Conservation (phyloP, 2,113 vertebrate species). For the Lasiurus borealis region DNA sequence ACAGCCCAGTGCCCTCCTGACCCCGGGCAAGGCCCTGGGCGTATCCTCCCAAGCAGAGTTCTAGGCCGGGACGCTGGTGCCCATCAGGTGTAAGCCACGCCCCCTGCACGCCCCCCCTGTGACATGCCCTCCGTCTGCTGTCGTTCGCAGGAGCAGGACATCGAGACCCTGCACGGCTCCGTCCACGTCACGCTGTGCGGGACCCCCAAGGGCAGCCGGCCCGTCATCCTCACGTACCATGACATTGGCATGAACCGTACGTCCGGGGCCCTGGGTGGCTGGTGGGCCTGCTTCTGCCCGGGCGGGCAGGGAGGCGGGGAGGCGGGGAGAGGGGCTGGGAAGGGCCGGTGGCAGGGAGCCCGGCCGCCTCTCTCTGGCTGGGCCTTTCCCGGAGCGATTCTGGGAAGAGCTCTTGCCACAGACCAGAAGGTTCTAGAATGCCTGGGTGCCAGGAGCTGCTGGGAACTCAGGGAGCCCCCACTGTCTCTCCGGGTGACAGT, state of each 20-base stretch:
- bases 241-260: constrained; percentile 98
- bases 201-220: constrained; percentile 93
- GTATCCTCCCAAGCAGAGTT: background rate
- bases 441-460: background rate
- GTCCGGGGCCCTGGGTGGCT: constrained; percentile 53
- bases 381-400: background rate
- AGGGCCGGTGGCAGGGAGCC: too few species aligned
- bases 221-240: constrained; percentile 96
- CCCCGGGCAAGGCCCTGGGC: background rate
- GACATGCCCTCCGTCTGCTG: background rate
- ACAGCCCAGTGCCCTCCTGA: background rate
- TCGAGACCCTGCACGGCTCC: constrained; percentile 94
- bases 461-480: background rate
- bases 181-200: constrained; percentile 97
- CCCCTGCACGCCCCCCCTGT: rapidly evolving
- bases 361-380: background rate
- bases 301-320: too few species aligned
- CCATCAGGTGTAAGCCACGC: rapidly evolving
- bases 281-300: rapidly evolving
- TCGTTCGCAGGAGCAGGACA: constrained; percentile 93
- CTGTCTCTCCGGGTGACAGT: background rate
- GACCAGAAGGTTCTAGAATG: background rate
- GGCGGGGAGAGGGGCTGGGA: rapidly evolving
- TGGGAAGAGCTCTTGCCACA: background rate
- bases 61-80: too few species aligned